Evolutionary conservation across 1,140 invertebrate genomes (phyloP), one percentile per base, ranked within the genome.

Genomic region (Papilio helenus): DNA sequence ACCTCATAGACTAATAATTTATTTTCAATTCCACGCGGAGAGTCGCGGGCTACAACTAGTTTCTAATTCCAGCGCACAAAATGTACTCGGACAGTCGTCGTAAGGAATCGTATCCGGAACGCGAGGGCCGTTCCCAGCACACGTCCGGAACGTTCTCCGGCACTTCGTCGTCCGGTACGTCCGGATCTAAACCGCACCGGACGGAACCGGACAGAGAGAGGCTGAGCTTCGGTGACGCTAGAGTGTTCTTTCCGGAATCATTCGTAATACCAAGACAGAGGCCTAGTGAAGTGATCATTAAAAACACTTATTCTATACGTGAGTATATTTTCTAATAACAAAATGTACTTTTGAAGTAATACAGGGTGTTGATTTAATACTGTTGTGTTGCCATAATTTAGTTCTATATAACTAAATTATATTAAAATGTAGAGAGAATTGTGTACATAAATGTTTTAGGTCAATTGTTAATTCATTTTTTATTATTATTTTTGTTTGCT

Each of bases 181-280:
- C 94, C 5, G 94, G 93, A 12, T 94, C 93, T 26, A 93, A 93
- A 78, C 87, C 87, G 29, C 92, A 91, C 65, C 90, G 90, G 72
- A 86, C 87, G 0, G 93, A 94, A 79, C 87, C 89, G 34, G 87
- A 90, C n/a, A 81, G 87, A 42, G 86, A 89, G 16, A 88, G 90
- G 76, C 80, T 91, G 10, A 93, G 89, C 76, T 94, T 91, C 61
- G 90, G 90, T 7, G 94, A 94, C 77, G 92, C 92, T 29, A 88
- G 93, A 77, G 93, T 94, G 3, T 95, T 95, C 86, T 94, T 94
- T 80, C 93, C 94, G 9, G 93, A 95, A 79, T 94, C 93, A 0
- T 94, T 94, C 46, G 90, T 94, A 2, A 93, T 94, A 83, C 93
- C 94, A 0, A 82, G 92, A 20, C 91, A 91, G 84, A 84, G 90